Evolutionary conservation across 2,888 invertebrate species (phyloP).

Genomic region (Emmelina monodactyla): DNA sequence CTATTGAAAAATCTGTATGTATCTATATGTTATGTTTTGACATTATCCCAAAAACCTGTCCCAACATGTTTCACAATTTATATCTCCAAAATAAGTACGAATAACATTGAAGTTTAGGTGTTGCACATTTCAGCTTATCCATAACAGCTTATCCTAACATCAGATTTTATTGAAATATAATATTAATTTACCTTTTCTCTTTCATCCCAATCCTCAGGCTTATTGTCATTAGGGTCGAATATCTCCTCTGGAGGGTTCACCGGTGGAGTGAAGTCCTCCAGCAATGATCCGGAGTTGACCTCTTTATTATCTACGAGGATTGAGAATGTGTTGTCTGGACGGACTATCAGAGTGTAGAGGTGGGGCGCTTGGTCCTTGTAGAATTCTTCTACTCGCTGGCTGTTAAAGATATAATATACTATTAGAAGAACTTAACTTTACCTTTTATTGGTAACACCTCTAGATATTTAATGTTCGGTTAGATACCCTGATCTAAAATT

Average conservation of each 20-base stretch:
- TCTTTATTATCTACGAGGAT: constrained; percentile 86
- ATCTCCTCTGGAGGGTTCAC: constrained; percentile 96
- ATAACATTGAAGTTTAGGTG: no score
- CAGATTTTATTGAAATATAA: no score
- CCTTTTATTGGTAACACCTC: no score
- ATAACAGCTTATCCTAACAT: no score
- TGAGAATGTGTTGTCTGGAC: constrained; percentile 95
- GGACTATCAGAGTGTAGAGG: constrained; percentile 93
- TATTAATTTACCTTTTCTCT: constrained; percentile 62
- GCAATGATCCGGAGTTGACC: constrained; percentile 84
- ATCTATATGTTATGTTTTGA: no score
- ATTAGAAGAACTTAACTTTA: no score
- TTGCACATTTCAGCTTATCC: no score
- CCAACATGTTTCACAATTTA: no score
- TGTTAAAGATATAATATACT: no score
- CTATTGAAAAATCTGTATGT: no score
- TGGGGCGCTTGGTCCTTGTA: constrained; percentile 68
- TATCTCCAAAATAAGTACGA: no score
- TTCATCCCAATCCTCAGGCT: constrained; percentile 97
- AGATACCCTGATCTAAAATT: background rate
- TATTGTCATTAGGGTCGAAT: constrained; percentile 85
- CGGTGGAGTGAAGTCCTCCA: constrained; percentile 90
- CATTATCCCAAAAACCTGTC: no score
- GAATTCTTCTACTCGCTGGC: background rate
- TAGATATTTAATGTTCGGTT: background rate